A percentile compares a stretch with the other conserved stretches of the same genome.
These are phyloP conservation scores for Panthera leo DNA, from an alignment of 2,113 vertebrate genomes.

Conservation along the genomic window DNA sequence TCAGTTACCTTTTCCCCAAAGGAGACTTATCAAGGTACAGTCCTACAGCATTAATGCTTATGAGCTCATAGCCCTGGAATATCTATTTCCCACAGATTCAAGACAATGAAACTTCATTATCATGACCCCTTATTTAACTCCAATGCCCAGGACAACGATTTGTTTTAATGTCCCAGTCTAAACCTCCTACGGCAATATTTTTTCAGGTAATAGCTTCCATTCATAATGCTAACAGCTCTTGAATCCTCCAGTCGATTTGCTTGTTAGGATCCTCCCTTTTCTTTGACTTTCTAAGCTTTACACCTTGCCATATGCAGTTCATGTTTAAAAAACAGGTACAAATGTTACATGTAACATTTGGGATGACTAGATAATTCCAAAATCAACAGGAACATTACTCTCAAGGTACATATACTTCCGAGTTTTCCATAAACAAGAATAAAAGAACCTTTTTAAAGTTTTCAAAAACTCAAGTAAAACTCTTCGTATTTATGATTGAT, in stretches of 20 bases:
- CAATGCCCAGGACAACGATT: slow-evolving; percentile 50
- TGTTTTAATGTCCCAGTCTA: slow-evolving; percentile 66
- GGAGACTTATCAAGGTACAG: slow-evolving; percentile 58
- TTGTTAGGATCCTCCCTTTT: neutral
- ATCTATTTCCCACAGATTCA: slow-evolving; percentile 50
- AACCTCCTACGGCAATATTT: slow-evolving; percentile 58
- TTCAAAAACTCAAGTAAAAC: slow-evolving; percentile 16
- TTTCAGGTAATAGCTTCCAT: slow-evolving; percentile 53
- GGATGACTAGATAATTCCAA: neutral
- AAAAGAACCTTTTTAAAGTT: slow-evolving; percentile 40
- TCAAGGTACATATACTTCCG: neutral
- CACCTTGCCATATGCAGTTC: neutral
- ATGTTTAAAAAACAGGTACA: neutral
- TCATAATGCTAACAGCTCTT: slow-evolving; percentile 59
- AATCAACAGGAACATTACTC: slow-evolving; percentile 31
- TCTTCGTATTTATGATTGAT: neutral
- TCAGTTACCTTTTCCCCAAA: slow-evolving; percentile 78
- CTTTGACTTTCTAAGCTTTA: slow-evolving; percentile 34
- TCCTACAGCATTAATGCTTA: neutral
- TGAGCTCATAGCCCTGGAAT: neutral
- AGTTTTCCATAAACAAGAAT: slow-evolving; percentile 57
- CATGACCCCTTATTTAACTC: slow-evolving; percentile 61
- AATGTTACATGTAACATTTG: neutral
- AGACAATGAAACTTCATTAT: slow-evolving; percentile 64
- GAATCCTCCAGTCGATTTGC: slow-evolving; percentile 45